These are phyloP conservation scores for Bujurquina vittata DNA, from an alignment of 2,113 vertebrate species.

Conservation along the genomic window DNA sequence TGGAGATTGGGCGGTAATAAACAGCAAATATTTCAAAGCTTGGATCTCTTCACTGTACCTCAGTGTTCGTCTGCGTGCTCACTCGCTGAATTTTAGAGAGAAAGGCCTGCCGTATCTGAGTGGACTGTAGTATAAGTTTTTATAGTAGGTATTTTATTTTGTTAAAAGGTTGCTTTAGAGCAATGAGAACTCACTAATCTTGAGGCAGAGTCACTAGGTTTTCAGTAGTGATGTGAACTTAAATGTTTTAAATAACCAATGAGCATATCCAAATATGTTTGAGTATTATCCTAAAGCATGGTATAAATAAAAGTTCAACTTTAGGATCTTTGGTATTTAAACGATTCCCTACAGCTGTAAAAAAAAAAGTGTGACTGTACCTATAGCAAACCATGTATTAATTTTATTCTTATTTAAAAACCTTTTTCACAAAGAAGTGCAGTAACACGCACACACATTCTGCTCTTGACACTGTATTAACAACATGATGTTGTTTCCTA, in stretches of 20 bases:
- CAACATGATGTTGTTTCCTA: conserved; percentile 50
- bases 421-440: background rate
- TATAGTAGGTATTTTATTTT: background rate
- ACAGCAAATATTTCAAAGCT: background rate
- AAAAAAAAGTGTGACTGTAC: background rate
- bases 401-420: background rate
- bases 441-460: background rate
- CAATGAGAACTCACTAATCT: background rate
- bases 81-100: background rate
- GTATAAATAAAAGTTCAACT: background rate
- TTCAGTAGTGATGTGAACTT: background rate
- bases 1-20: background rate
- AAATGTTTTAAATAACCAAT: background rate
- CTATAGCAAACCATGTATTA: background rate
- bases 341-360: background rate
- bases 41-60: background rate
- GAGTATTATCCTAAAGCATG: background rate
- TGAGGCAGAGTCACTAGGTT: background rate
- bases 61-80: background rate
- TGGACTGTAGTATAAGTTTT: background rate
- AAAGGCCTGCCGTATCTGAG: background rate
- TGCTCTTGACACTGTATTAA: background rate
- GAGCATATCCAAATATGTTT: background rate
- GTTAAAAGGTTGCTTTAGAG: background rate
- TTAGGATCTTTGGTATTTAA: background rate